Evolutionary conservation across 2,113 vertebrate species (phyloP), one percentile per base, ranked within the genome.

Genomic region (Castor canadensis): DNA sequence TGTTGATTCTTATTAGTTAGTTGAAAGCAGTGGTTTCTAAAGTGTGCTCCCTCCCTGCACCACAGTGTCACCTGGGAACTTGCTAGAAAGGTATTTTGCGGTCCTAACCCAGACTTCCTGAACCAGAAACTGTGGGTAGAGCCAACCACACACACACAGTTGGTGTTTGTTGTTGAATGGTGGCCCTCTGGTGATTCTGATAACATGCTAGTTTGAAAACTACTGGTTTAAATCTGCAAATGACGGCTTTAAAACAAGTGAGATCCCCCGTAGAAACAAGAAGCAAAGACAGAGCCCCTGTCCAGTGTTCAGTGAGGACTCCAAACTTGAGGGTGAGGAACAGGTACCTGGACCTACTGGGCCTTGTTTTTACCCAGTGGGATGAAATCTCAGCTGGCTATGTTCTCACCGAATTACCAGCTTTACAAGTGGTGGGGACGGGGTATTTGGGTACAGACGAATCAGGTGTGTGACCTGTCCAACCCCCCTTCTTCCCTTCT

Each of bases 371-470:
- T n/a, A n/a, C n/a, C n/a, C n/a, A n/a, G n/a, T n/a, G n/a, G n/a
- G n/a, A n/a, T n/a, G n/a, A n/a, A n/a, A n/a, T n/a, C n/a, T n/a
- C n/a, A n/a, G n/a, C n/a, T n/a, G n/a, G n/a, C n/a, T n/a, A n/a
- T n/a, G n/a, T n/a, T n/a, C n/a, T n/a, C n/a, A n/a, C n/a, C n/a
- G n/a, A n/a, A n/a, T n/a, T n/a, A n/a, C n/a, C n/a, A n/a, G n/a
- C n/a, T n/a, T n/a, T n/a, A n/a, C n/a, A n/a, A n/a, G n/a, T 0
- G 35, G 12, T 13, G 24, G 32, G 16, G 9, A 13, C 13, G 17
- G 22, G n/a, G 17, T 40, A 56, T 71, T 9, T 52, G 94, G 28
- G 16, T 30, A 11, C n/a, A 19, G 16, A 3, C 56, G 32, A 6
- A 12, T 3, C 10, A 89, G 47, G 30, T 38, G 17, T 73, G 16